These are phyloP conservation scores for Ptychadena robeensis DNA, from an alignment of 2,797 vertebrate genomes.

Conservation along the genomic window DNA sequence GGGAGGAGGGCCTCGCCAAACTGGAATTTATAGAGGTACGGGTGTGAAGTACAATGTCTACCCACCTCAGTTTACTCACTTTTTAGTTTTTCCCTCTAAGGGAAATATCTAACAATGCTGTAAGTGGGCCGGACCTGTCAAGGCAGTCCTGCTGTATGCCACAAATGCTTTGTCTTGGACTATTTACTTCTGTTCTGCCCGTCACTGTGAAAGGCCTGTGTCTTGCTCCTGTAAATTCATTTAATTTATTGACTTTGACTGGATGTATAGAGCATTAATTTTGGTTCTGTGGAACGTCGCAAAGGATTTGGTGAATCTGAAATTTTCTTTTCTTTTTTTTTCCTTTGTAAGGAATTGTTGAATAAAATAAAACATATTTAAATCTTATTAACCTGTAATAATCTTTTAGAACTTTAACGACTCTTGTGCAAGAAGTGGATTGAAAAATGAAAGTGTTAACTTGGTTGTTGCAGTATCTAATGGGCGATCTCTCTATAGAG, in stretches of 20 bases:
- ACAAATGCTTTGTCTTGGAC: slow-evolving; percentile 49
- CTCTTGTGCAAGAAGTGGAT: not conserved
- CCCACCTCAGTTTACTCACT: slow-evolving; percentile 17
- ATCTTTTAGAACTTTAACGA: not conserved
- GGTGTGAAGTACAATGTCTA: slow-evolving; percentile 68
- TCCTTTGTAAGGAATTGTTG: slow-evolving; percentile 60
- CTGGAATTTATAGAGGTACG: slow-evolving; percentile 77
- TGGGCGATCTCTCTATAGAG: no score
- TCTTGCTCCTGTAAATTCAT: slow-evolving; percentile 51
- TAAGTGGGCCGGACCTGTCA: slow-evolving; percentile 24
- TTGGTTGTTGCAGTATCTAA: no score
- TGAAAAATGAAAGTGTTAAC: no score
- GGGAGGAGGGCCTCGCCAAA: slow-evolving; percentile 71
- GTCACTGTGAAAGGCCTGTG: slow-evolving; percentile 59
- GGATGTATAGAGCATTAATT: slow-evolving; percentile 54
- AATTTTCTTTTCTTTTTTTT: slow-evolving; percentile 30
- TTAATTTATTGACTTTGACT: slow-evolving; percentile 59
- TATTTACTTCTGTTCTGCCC: slow-evolving; percentile 32
- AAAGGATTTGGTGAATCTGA: slow-evolving; percentile 43
- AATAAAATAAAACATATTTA: slow-evolving; percentile 53
- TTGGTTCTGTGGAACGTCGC: slow-evolving; percentile 48
- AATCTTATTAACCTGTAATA: slow-evolving; percentile 17
- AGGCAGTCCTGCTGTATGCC: slow-evolving; percentile 3
- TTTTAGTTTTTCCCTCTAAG: slow-evolving; percentile 12
- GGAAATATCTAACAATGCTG: slow-evolving; percentile 34